A percentile compares a stretch with the other conserved stretches of the same genome.
Evolutionary conservation across 2,888 invertebrate genomes (phyloP).

Genomic region (Schizaphis graminum): DNA sequence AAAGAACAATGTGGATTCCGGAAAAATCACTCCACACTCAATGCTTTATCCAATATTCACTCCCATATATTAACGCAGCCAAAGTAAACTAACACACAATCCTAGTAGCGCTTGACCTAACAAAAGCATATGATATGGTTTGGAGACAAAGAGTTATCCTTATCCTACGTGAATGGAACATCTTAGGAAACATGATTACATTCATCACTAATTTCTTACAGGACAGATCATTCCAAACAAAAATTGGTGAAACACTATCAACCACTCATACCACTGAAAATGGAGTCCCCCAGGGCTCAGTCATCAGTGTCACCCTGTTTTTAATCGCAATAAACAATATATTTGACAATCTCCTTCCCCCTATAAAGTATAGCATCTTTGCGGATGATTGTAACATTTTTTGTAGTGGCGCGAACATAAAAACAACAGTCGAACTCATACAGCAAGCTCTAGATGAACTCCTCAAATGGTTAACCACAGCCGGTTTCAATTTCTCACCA

Average conservation of each 20-base stretch:
- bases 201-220: too few relatives aligned
- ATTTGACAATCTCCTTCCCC: neutral
- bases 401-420: too few relatives aligned
- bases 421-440: too few relatives aligned
- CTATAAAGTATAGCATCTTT: too few relatives aligned
- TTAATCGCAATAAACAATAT: too few relatives aligned
- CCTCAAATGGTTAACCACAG: too few relatives aligned
- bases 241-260: too few relatives aligned
- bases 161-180: neutral
- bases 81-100: neutral
- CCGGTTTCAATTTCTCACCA: too few relatives aligned
- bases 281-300: neutral
- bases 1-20: neutral
- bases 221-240: too few relatives aligned
- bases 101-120: neutral
- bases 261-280: neutral
- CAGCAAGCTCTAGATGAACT: too few relatives aligned
- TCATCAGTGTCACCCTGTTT: neutral
- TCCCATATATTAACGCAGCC: neutral
- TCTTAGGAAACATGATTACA: too few relatives aligned
- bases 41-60: neutral
- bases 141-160: neutral
- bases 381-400: too few relatives aligned
- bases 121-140: slow-evolving; percentile 19
- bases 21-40: slow-evolving; percentile 9